Evolutionary conservation across 2,888 invertebrate species (phyloP), one percentile per base, ranked within the genome.

Genomic region (Dioctria rufipes): DNA sequence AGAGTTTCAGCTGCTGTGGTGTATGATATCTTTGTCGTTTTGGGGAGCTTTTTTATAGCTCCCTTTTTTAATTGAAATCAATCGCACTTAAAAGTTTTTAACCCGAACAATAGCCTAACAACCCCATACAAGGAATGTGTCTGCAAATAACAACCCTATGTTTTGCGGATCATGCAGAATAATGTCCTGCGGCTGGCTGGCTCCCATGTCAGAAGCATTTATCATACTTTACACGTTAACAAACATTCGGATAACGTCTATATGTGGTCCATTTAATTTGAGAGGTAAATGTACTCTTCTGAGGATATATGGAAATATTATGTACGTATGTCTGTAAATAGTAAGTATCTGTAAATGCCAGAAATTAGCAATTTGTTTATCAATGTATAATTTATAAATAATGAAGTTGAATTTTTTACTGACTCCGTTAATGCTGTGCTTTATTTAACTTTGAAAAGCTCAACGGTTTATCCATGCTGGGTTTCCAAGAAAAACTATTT

Each of bases 101-200:
- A 43, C 40, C 71, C 37, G 71, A n/a, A 39, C 6, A 46, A 11
- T 40, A 37, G 6, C 2, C 11, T 13, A 1, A 3, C 9, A 11
- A 1, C n/a, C 5, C 69, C 69, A 69, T 69, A 37, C 39, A 37
- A 25, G 39, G 54, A 11, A 0, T 5, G 39, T 43, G 61, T 11
- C 61, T 61, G 61, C 37, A 61, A 25, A 39, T 39, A 61, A 61
- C 61, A 61, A 61, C 61, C 39, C 61, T 39, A n/a, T 39, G 61
- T 61, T 73, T 73, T 73, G 73, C 73, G 60, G 73, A 73, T 73
- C 73, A 60, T 73, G 73, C 73, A 73, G 43, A 73, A 73, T 42
- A 73, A 54, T 73, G 73, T 73, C 73, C 73, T 73, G 73, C 73
- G 73, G 73, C 73, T 73, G 51, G 73, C 51, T 73, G 73, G 73